phyloP scores from a whole-genome alignment of 2,797 vertebrate species.

The Enteromius treurensis region DNA sequence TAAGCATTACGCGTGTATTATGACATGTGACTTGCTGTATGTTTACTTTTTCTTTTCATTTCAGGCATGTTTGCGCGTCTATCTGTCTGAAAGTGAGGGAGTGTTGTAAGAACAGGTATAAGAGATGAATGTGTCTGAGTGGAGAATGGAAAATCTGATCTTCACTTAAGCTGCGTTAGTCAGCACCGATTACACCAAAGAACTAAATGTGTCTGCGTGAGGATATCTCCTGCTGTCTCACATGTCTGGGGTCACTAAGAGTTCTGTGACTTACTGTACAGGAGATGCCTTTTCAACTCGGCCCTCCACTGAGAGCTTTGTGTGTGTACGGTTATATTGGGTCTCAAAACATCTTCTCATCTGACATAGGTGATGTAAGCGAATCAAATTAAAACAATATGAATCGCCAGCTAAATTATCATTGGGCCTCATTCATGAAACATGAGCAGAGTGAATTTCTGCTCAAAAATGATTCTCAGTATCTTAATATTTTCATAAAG shows the following conservation, averaged over 20 bases:
- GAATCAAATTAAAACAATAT: conserved; percentile 13
- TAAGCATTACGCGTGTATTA: background rate
- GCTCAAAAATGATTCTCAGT: conserved; percentile 22
- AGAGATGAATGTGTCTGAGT: conserved; percentile 4
- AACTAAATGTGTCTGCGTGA: background rate
- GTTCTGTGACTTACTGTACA: background rate
- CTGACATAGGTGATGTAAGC: background rate
- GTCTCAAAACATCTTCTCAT: background rate
- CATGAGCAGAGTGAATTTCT: conserved; percentile 19
- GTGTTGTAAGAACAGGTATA: conserved; percentile 23
- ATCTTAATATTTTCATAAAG: conserved; percentile 8
- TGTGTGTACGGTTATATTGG: background rate
- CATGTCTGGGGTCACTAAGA: conserved; percentile 11
- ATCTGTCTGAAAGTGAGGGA: background rate
- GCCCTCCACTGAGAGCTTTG: background rate
- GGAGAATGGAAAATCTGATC: conserved; percentile 7
- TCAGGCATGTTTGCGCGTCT: background rate
- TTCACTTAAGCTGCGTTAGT: conserved; percentile 15
- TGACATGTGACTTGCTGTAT: background rate
- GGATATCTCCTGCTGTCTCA: conserved; percentile 10
- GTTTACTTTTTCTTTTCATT: background rate
- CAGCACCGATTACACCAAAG: background rate
- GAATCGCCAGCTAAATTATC: background rate
- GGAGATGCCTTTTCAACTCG: background rate
- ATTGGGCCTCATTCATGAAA: conserved; percentile 19